Evolutionary conservation across 2,113 vertebrate species (phyloP), one percentile per base, ranked within the genome.

Genomic region (Tympanuchus pallidicinctus): DNA sequence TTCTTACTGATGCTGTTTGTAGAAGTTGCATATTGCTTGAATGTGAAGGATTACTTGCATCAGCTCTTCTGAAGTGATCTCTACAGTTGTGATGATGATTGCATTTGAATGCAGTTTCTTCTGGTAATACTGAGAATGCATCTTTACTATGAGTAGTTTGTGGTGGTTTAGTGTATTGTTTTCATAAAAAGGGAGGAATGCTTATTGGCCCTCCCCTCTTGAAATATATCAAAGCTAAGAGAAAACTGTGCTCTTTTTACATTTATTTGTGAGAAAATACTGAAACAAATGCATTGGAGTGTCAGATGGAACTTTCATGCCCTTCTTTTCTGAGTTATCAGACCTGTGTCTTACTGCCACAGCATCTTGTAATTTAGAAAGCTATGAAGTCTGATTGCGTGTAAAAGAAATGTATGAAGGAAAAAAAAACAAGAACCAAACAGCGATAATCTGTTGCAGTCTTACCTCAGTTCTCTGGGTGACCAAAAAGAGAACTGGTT

Each of bases 231-330:
- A 11, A 82, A 56, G 22, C 32, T 40, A 65, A 69, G 8, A 15
- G 40, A 40, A 5, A 60, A 40, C 50, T 22, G 2, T 63, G 28
- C 5, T 76, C 67, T 75, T 45, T 75, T 56, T 71, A 20, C 8
- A 28, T 75, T 79, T 78, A 13, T 34, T 82, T 82, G n/a, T 75
- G 4, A 12, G 24, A 45, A 77, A 61, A 28, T 65, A 30, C 30
- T 70, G 32, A 32, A 70, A 34, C 0, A 1, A 14, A 16, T 65
- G 32, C 10, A 1, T 3, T n/a, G 21, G 17, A 8, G 32, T 66
- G 30, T 54, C 25, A 27, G 5, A 14, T 3, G 30, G 40, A 56
- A 30, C 42, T 57, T 74, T 34, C 16, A 60, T 38, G 4, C 19
- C 13, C 1, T 3, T 19, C 2, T 43, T 88, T 60, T 38, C 36